Evolutionary conservation across 2,113 vertebrate species (phyloP), one percentile per base, ranked within the genome.

Genomic region (Pimephales promelas): DNA sequence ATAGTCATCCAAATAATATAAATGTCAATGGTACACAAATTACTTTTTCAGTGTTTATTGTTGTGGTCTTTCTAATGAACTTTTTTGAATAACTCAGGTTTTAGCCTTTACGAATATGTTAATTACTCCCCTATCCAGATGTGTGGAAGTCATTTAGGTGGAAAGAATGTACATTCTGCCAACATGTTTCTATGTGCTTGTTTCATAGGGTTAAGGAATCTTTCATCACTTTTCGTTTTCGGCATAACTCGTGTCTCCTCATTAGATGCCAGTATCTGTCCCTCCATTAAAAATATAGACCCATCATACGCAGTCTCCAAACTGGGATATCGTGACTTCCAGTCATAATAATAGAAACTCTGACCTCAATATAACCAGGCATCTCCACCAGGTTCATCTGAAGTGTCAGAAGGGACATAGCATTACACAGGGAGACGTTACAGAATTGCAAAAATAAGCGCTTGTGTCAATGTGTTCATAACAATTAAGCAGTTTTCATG

Each of bases 51-150:
- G 91, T 90, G 91, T 92, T 89, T 88, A 87, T 93, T 88, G 89
- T 92, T 87, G 93, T 94, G 91, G 90, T 90, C 90, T 94, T 93
- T 94, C 90, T 93, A 92, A 93, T 87, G 83, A 88, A 89, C 92
- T 92, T 86, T 90, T 91, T 92, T 89, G 87, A 93, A 94, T 91
- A 95, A 92, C 94, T 95, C 94, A 95, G 94, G 94, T 93, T 94
- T 94, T 89, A 93, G 91, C 90, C 93, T 93, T 94, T 87, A 91
- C 10, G 13, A 64, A 78, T 83, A 85, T 85, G 68, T 85, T 73
- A 84, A 79, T 84, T 82, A 83, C 54, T 70, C 75, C 74, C 78
- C 86, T 80, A 82, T 84, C 81, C 64, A 81, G 83, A 82, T 85
- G 68, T 79, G 11, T 79, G 88, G 88, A 89, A 90, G 88, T 85